Base-by-base conservation (phyloP, 1,140 invertebrate genomes). In the Ostrea edulis region DNA sequence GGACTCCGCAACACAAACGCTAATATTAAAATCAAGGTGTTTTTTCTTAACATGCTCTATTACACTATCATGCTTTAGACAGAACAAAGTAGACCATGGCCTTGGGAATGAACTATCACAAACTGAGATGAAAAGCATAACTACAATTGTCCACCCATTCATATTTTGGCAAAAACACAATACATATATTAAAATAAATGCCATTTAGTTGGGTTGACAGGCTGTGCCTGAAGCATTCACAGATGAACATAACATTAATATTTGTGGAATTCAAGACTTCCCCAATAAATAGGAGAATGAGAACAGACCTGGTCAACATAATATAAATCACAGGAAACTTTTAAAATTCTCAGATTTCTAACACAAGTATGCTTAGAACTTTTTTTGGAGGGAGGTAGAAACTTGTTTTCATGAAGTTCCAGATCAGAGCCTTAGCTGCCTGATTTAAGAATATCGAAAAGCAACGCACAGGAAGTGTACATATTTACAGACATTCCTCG, bases 361-460 rank as follows among this genome's bases (percentile, higher is more conserved):
- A 77, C 11, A 77, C 14, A 77, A 14, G 68, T 14, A 77, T 77
- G 68, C 68, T 29, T 77, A 29, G 29, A 77, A 77, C 68, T 77
- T 29, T n/a, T n/a, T n/a, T 29, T 8, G 8, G 29, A 22, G 25
- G 68, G 68, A 77, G 68, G 68, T 77, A 77, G 68, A 77, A 25
- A 35, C 68, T 25, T 77, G 25, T 77, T 77, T 22, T 77, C 68
- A 35, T 25, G 8, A 62, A 77, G 68, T 77, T 77, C 68, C 29
- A 35, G 22, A 52, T 83, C 82, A 83, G 44, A 52, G 51, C n/a
- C 52, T 22, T 83, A 83, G 82, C 82, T 83, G 82, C 82, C 82
- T 83, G 82, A 83, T 83, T 54, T 17, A 77, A 44, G 14, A 82
- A 83, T 83, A 83, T 83, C 82, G 51, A 83, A 53, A 83, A 83